These are phyloP conservation scores for Arvicanthis niloticus DNA, from an alignment of 2,113 vertebrate species.

Conservation along the genomic window DNA sequence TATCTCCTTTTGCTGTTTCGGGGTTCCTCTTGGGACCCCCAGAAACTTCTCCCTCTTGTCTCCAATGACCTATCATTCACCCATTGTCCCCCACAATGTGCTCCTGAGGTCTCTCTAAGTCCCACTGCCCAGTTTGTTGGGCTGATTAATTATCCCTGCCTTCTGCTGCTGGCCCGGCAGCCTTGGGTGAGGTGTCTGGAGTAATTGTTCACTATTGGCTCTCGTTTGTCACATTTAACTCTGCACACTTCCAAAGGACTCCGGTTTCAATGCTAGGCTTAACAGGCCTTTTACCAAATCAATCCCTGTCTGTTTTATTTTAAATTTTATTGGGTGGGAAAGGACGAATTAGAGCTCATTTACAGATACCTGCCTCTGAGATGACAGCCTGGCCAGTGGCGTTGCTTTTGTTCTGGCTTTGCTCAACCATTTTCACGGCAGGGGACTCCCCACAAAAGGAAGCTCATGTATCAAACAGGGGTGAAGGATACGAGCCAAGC, in stretches of 20 bases:
- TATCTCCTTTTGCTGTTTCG: slow-evolving; percentile 64
- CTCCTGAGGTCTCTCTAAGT: background rate
- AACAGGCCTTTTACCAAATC: slow-evolving; percentile 63
- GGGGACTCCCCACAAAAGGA: background rate
- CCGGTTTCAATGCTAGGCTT: slow-evolving; percentile 55
- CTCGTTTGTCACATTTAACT: slow-evolving; percentile 67
- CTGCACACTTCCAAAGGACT: slow-evolving; percentile 56
- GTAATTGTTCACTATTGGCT: slow-evolving; percentile 55
- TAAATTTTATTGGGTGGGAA: background rate
- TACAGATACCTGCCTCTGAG: background rate
- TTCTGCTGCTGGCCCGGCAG: slow-evolving; percentile 32
- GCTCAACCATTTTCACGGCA: fast-evolving
- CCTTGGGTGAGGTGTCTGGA: slow-evolving; percentile 67
- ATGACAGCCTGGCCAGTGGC: background rate
- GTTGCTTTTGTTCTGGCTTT: fast-evolving
- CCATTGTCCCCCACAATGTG: slow-evolving; percentile 65
- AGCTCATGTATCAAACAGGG: background rate
- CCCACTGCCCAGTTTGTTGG: background rate
- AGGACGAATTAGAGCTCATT: background rate
- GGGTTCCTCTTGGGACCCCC: slow-evolving; percentile 74
- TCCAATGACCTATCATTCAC: slow-evolving; percentile 67
- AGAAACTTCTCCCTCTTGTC: slow-evolving; percentile 34
- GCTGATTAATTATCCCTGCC: slow-evolving; percentile 74
- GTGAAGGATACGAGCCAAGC: background rate
- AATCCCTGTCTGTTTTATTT: slow-evolving; percentile 35